Evolutionary conservation across 2,797 vertebrate species (phyloP).

Genomic region (Glyptemys insculpta): DNA sequence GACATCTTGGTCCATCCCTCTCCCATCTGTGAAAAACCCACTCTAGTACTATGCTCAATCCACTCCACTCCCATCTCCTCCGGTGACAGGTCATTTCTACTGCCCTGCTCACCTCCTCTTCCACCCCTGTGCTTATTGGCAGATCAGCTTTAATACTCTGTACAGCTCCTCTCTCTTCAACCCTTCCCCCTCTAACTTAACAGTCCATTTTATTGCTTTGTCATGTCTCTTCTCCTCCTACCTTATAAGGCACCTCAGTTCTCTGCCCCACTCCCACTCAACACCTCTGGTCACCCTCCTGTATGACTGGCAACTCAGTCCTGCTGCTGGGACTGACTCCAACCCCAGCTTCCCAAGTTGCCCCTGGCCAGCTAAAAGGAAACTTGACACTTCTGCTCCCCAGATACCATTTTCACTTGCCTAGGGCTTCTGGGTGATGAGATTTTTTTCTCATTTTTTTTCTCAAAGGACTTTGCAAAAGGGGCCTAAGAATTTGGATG

Average conservation of each 20-base stretch:
- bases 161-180: not conserved
- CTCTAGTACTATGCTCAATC: not conserved
- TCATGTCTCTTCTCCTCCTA: not conserved
- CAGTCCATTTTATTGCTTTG: not conserved
- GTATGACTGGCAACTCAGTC: not conserved
- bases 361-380: not conserved
- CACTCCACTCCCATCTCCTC: not conserved
- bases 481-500: not conserved
- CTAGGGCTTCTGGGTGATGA: not conserved
- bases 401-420: not conserved
- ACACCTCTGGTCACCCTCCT: accelerated
- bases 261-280: not conserved
- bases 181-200: not conserved
- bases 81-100: not conserved
- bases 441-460: not conserved
- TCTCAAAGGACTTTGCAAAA: not conserved
- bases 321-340: not conserved
- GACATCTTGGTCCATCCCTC: not conserved
- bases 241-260: not conserved
- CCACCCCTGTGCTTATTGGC: not conserved
- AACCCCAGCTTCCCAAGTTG: not conserved
- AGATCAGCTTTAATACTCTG: not conserved
- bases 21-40: not conserved
- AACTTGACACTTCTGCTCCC: not conserved
- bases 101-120: not conserved